These are phyloP conservation scores for Galaxea fascicularis DNA, from an alignment of 92 coral and sea anemone species.

Conservation along the genomic window DNA sequence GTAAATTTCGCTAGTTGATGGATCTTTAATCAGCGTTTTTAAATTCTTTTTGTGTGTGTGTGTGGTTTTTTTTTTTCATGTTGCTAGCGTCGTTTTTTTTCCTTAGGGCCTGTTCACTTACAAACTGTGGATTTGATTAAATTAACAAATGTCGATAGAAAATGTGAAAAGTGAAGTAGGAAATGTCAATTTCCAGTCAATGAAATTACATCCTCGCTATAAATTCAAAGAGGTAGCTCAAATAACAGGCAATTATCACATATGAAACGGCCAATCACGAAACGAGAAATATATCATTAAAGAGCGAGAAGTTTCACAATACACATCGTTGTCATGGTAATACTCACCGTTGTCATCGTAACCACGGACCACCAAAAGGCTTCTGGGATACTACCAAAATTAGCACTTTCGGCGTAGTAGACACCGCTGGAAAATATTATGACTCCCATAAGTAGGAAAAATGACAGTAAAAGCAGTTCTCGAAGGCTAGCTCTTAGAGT, in stretches of 20 bases:
- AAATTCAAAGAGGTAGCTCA: no score
- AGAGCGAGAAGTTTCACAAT: constrained; percentile 22
- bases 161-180: background rate
- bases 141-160: background rate
- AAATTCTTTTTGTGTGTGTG: background rate
- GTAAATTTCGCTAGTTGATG: background rate
- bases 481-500: constrained; percentile 85
- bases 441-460: constrained; percentile 84
- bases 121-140: constrained; percentile 2
- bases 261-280: background rate
- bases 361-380: constrained; percentile 96
- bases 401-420: constrained; percentile 87
- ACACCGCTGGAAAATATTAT: constrained; percentile 88
- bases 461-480: constrained; percentile 76
- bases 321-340: constrained; percentile 82
- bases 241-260: background rate
- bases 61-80: background rate
- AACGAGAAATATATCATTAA: background rate
- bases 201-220: background rate
- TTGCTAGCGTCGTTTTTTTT: no score
- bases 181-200: background rate
- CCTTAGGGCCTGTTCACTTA: background rate
- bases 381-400: constrained; percentile 90
- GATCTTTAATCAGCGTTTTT: background rate
- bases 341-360: constrained; percentile 91